Evolutionary conservation across 2,888 invertebrate species (phyloP).

Genomic region (Polyploca ridens): DNA sequence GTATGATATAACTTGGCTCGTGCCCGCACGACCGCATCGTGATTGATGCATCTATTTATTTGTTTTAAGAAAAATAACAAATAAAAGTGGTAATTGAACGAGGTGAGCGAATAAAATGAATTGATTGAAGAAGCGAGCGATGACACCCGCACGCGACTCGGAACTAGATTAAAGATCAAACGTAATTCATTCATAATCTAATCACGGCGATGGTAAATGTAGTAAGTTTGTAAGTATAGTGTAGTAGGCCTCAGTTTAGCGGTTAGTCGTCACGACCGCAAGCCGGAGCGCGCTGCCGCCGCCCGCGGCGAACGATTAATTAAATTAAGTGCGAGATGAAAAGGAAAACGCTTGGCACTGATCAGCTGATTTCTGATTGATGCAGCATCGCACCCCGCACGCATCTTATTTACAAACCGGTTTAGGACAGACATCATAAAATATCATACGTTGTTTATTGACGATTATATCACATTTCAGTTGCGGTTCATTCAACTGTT

Average conservation of each 20-base stretch:
- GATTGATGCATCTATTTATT: constrained; percentile 12
- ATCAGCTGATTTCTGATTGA: constrained; percentile 80
- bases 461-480: constrained; percentile 56
- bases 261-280: constrained; percentile 40
- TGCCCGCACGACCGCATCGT: constrained; percentile 48
- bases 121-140: constrained; percentile 32
- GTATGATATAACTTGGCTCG: constrained; percentile 64
- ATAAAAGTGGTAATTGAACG: constrained; percentile 19
- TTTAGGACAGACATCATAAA: constrained; percentile 65
- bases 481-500: constrained; percentile 39
- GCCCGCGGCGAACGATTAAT: constrained; percentile 74
- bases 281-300: constrained; percentile 25
- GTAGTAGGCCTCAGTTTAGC: constrained; percentile 48
- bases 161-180: constrained; percentile 55
- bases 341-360: constrained; percentile 67
- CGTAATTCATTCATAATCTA: constrained; percentile 64
- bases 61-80: constrained; percentile 31
- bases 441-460: constrained; percentile 56
- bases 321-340: constrained; percentile 76
- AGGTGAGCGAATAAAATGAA: constrained; percentile 7
- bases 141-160: constrained; percentile 38
- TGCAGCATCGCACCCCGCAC: constrained; percentile 57
- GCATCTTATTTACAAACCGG: constrained; percentile 63
- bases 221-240: constrained; percentile 44
- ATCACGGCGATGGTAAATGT: constrained; percentile 53